Base-by-base conservation (phyloP, 2,797 vertebrate species). In the Etheostoma nigrum region DNA sequence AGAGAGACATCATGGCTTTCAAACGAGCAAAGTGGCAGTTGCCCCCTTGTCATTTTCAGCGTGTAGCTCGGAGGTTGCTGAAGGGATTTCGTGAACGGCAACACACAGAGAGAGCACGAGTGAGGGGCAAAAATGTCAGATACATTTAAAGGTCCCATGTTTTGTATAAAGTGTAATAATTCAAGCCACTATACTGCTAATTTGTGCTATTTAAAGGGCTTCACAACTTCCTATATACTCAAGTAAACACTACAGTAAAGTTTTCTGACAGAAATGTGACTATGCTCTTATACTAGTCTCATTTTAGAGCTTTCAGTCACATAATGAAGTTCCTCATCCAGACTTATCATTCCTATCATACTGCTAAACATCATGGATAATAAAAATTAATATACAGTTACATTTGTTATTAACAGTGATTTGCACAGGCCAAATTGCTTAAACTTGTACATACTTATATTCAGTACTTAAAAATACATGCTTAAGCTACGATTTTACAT, bases 251-350 rank as follows among this genome's bases (percentile, higher is more conserved):
- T 4, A 8, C 1, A 2, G 23, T 47, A n/a, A 36, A 0, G 19
- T 21, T 14, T 18, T 57, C 21, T 49, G 9, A 21, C 27, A 59
- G 4, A 58, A 36, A 25, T 25, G 52, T 19, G 15, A 59, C 15
- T 14, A 33, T 14, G 47, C 5, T 10, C 11, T 12, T 71, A 66
- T 23, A 62, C 12, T 53, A 60, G 67, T 49, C 12, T n/a, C 4
- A 1, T 54, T 65, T 48, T 63, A 30, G 48, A 67, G 69, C 27
- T 77, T 72, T 53, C 40, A 54, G 47, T 57, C 68, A 14, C 5
- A 11, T 63, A 6, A 47, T 21, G 3, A 27, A 27, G 27, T 19
- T 64, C 45, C 8, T 65, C 53, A 66, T 62, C 33, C 48, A 55
- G n/a, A 55, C 64, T 30, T 60, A 9, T 54, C 16, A 47, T 60